Conservation (phyloP, 2,888 invertebrate genomes). For the Apamea crenata region DNA sequence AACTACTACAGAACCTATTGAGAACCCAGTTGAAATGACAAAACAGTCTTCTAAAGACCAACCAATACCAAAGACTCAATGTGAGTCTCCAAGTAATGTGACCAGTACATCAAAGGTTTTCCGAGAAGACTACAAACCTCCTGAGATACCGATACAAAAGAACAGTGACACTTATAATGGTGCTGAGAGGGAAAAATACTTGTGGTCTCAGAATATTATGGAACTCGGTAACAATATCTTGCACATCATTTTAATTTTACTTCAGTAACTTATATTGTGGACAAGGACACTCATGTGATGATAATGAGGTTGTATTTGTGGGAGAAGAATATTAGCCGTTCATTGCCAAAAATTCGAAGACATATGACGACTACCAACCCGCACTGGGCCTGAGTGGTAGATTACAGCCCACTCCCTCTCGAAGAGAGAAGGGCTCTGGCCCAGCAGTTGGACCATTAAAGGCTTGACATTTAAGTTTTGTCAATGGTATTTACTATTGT, state of each 20-base stretch:
- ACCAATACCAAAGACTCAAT: neutral
- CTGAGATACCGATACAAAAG: conserved; percentile 82
- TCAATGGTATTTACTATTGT: neutral
- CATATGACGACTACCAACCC: no score
- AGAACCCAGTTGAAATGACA: neutral
- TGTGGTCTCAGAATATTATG: conserved; percentile 96
- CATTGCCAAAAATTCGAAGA: neutral
- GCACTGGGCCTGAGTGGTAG: no score
- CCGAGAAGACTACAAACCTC: conserved; percentile 80
- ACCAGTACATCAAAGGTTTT: conserved; percentile 53
- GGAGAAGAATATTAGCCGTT: neutral
- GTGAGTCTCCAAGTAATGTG: conserved; percentile 34
- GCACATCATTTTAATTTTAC: neutral
- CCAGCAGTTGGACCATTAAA: no score
- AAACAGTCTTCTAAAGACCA: neutral
- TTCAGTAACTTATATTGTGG: neutral
- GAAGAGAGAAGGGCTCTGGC: no score
- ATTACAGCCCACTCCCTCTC: no score
- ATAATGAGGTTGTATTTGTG: neutral
- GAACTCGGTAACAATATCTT: conserved; percentile 90
- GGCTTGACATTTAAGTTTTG: no score
- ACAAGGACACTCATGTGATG: neutral
- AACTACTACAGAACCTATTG: conserved; percentile 16
- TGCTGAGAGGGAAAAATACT: conserved; percentile 93
- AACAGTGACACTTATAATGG: conserved; percentile 94